These are phyloP conservation scores for Drosophila parthenogenetica DNA, from an alignment of 2,888 invertebrate genomes.

Conservation along the genomic window DNA sequence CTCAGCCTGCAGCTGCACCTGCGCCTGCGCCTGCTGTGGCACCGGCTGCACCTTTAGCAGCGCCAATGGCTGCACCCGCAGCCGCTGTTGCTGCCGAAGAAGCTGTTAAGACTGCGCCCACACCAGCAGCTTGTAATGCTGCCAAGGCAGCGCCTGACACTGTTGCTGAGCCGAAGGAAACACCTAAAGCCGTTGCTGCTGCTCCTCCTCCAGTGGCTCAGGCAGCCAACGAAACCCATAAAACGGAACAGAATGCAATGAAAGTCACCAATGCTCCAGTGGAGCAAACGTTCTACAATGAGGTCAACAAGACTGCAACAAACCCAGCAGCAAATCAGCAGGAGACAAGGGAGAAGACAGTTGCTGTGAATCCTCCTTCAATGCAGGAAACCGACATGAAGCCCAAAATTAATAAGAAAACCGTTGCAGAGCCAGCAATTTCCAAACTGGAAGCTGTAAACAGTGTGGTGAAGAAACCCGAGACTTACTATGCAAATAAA, in stretches of 20 bases:
- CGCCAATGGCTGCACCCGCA: not conserved
- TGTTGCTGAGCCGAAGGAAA: slow-evolving; percentile 5
- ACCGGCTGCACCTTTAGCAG: not conserved
- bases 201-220: not conserved
- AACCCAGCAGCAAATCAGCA: slow-evolving; percentile 19
- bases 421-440: slow-evolving; percentile 25
- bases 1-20: not conserved
- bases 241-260: slow-evolving; percentile 6
- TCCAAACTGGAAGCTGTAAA: slow-evolving; percentile 29
- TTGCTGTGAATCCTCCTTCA: not conserved
- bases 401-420: slow-evolving; percentile 55
- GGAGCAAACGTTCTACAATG: slow-evolving; percentile 24
- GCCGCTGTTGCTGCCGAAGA: slow-evolving; percentile 2
- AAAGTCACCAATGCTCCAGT: slow-evolving; percentile 14
- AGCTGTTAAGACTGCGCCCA: not conserved
- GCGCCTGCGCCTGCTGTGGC: not conserved
- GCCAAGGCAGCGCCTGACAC: slow-evolving; percentile 5
- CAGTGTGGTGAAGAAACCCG: slow-evolving; percentile 49
- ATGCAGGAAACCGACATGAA: slow-evolving; percentile 45
- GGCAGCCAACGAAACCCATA: not conserved
- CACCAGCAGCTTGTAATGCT: not conserved
- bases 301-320: slow-evolving; percentile 15
- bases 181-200: not conserved
- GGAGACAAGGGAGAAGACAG: slow-evolving; percentile 11
- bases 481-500: slow-evolving; percentile 34